A percentile compares a stretch with the other conserved stretches of the same genome.
These are phyloP conservation scores for Eilema caniola DNA, from an alignment of 2,888 invertebrate species.

Conservation along the genomic window DNA sequence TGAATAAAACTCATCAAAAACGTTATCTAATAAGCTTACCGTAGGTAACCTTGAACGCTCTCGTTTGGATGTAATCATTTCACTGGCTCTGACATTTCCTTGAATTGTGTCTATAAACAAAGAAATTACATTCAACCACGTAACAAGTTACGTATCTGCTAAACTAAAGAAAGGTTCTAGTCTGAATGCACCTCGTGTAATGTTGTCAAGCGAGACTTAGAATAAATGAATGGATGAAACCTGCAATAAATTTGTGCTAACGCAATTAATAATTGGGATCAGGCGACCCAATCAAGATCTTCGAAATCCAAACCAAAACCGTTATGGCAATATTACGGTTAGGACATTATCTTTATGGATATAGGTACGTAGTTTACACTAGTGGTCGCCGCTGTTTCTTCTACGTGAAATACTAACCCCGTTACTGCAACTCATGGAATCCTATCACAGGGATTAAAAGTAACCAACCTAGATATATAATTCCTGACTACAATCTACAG, in stretches of 20 bases:
- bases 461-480: too few relatives aligned
- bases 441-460: too few relatives aligned
- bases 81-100: neutral
- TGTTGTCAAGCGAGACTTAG: neutral
- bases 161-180: neutral
- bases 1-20: neutral
- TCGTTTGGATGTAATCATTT: neutral
- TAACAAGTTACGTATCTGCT: neutral
- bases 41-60: neutral
- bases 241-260: neutral
- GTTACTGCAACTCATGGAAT: too few relatives aligned
- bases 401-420: too few relatives aligned
- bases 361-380: too few relatives aligned
- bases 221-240: neutral
- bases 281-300: too few relatives aligned
- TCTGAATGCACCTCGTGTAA: neutral
- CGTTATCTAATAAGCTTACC: neutral
- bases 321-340: too few relatives aligned
- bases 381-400: too few relatives aligned
- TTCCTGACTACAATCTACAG: too few relatives aligned
- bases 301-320: too few relatives aligned
- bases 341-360: too few relatives aligned
- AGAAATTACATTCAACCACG: conserved; percentile 2
- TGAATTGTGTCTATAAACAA: neutral
- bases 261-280: too few relatives aligned